Evolutionary conservation across 2,797 vertebrate genomes (phyloP).

Genomic region (Myotis daubentonii): DNA sequence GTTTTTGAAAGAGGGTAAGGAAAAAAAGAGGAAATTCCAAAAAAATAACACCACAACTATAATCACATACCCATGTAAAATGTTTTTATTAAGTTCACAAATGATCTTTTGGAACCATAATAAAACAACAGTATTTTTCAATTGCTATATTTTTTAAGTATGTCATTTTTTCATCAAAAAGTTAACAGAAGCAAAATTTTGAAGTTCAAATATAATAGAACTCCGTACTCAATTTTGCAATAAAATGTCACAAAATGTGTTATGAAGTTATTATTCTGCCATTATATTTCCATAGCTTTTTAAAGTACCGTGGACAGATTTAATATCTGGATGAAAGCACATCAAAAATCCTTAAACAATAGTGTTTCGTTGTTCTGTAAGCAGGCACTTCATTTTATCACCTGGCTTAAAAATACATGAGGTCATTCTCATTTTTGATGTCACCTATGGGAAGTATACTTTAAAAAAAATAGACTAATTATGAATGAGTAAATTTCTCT

Average conservation of each 20-base stretch:
- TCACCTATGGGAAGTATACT: not conserved
- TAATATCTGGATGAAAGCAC: constrained; percentile 12
- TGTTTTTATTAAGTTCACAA: constrained; percentile 38
- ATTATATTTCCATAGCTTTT: constrained; percentile 41
- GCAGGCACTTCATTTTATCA: not conserved
- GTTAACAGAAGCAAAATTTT: constrained; percentile 11
- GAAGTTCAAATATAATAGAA: not conserved
- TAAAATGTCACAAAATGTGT: constrained; percentile 16
- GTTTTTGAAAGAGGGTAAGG: constrained; percentile 4
- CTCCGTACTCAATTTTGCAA: constrained; percentile 31
- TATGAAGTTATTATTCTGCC: not conserved
- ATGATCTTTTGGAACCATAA: not conserved
- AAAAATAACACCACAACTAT: not conserved
- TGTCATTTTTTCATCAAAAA: constrained; percentile 38
- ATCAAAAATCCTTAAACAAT: not conserved
- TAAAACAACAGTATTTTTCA: not conserved
- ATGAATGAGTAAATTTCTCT: constrained; percentile 23
- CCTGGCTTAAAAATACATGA: not conserved
- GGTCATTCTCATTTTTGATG: constrained; percentile 16
- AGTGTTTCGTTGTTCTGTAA: constrained; percentile 18
- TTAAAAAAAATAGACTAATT: not conserved
- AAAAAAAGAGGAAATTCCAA: not conserved
- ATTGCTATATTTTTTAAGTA: not conserved
- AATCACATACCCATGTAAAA: not conserved
- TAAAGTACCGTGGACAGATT: constrained; percentile 4